These are phyloP conservation scores for Drosophila aldrichi DNA, from an alignment of 2,888 invertebrate species.

Conservation along the genomic window DNA sequence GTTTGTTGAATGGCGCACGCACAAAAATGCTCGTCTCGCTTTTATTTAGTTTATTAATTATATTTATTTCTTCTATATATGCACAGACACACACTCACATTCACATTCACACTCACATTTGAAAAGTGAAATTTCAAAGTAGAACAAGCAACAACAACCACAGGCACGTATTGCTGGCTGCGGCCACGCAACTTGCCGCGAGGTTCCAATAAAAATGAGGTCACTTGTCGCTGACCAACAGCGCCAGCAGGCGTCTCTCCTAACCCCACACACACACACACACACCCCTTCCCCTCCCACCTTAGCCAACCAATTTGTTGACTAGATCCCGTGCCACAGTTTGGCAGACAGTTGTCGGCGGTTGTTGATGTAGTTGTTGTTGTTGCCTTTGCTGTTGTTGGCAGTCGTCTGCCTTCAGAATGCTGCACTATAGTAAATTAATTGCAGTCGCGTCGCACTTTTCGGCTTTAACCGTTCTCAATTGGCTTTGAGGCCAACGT, in stretches of 20 bases:
- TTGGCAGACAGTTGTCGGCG: slow-evolving; percentile 32
- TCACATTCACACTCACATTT: slow-evolving; percentile 45
- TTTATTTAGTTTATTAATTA: slow-evolving; percentile 73
- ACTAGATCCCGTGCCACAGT: slow-evolving; percentile 61
- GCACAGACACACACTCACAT: slow-evolving; percentile 23
- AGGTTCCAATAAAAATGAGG: slow-evolving; percentile 77
- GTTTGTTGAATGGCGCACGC: slow-evolving; percentile 39
- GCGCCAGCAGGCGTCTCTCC: slow-evolving; percentile 43
- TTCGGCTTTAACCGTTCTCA: slow-evolving; percentile 61
- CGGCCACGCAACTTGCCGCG: slow-evolving; percentile 67
- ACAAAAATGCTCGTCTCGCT: slow-evolving; percentile 57
- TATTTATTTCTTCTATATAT: slow-evolving; percentile 40
- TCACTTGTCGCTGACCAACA: slow-evolving; percentile 70
- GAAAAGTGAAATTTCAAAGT: slow-evolving; percentile 78
- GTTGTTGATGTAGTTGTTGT: slow-evolving; percentile 21
- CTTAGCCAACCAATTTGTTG: slow-evolving; percentile 33
- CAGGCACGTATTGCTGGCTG: slow-evolving; percentile 50
- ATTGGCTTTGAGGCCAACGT: slow-evolving; percentile 62
- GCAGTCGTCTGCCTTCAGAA: slow-evolving; percentile 40
- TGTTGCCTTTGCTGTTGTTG: slow-evolving; percentile 35
- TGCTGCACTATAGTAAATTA: slow-evolving; percentile 72
- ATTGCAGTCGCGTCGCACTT: slow-evolving; percentile 76
- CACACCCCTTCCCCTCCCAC: slow-evolving; percentile 9
- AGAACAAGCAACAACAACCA: slow-evolving; percentile 61
- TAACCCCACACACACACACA: slow-evolving; percentile 5